Evolutionary conservation across 2,113 vertebrate genomes (phyloP), one percentile per base, ranked within the genome.

Genomic region (Campylorhamphus procurvoides): DNA sequence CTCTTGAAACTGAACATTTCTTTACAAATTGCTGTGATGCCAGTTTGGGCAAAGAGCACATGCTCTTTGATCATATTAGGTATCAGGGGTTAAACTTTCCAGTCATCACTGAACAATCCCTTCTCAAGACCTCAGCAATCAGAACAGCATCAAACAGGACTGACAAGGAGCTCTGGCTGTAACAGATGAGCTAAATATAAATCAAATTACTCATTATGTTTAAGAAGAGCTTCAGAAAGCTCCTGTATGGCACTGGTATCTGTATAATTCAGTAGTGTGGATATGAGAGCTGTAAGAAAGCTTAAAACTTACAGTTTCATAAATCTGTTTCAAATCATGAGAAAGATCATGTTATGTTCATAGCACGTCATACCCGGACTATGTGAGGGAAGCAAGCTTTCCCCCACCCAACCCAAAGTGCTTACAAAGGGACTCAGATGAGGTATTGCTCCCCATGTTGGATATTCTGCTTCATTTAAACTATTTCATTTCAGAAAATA

Each of bases 31-130:
- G 27, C 56, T 20, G 39, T 10, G 29, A 49, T 44, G 47, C 7
- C 62, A 55, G 23, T 13, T 83, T 50, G 15, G 50, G 50, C 25
- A 52, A 72, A 40, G n/a, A 28, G n/a, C 24, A 53, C 0, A 1
- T 4, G 7, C 9, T 64, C 5, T 68, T 72, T 49, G 47, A 60
- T 40, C 42, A 22, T 9, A 52, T 7, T 14, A 14, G 15, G 12
- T 29, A 40, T 44, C 12, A 69, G 23, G 15, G 27, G 13, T 68
- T 37, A 52, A 81, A 60, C 16, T 35, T 89, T 22, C 39, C 29
- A 35, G 1, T 4, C 5, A 4, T 29, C 27, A 12, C 31, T 62
- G 31, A 55, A 18, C 0, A 1, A 86, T 24, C 23, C 28, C 20
- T 69, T 40, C 9, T 8, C 39, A 35, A 42, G 28, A 53, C 12